Evolutionary conservation across 2,888 invertebrate genomes (phyloP), one percentile per base, ranked within the genome.

Genomic region (Nebria salina): DNA sequence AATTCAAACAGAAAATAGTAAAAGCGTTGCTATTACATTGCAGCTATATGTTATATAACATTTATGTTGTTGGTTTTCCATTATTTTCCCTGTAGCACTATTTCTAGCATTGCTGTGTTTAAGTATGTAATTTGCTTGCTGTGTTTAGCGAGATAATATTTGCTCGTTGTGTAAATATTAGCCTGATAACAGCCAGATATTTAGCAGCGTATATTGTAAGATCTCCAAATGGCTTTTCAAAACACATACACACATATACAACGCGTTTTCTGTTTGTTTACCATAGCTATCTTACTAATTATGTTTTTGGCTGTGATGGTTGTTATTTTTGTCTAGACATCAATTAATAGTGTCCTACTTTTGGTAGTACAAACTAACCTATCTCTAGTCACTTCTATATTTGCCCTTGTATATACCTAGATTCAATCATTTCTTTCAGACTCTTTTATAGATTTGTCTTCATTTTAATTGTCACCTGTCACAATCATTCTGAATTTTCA

Each of bases 81-180:
- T 54, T 54, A 54, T 54, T 54, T 54, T 13, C 54, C 3, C 54
- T 54, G 54, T 8, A 54, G 2, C 34, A 34, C 34, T 54, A 54
- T 54, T 11, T 54, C 54, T 2, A 13, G 11, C 54, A 11, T 54
- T 13, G 54, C 54, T 54, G 8, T 54, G 54, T 54, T 54, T 54
- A 54, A 54, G 54, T 54, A 54, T 54, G 54, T 54, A 54, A 54
- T 54, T 54, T 54, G 54, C 54, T 54, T 8, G 54, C 11, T 54
- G 54, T 54, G 54, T 54, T 54, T 54, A 54, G 54, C 54, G 54
- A 54, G 54, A 54, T 54, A 54, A 54, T 54, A 54, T 54, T 54
- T 54, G 54, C 13, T 54, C 54, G 11, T 13, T 54, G 54, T 11
- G 54, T 54, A 54, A 54, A 54, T 54, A 54, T 54, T 54, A 54